A percentile compares a stretch with the other conserved stretches of the same genome.
Evolutionary conservation across 2,797 vertebrate species (phyloP).

Genomic region (Sebastes trivittatus): DNA sequence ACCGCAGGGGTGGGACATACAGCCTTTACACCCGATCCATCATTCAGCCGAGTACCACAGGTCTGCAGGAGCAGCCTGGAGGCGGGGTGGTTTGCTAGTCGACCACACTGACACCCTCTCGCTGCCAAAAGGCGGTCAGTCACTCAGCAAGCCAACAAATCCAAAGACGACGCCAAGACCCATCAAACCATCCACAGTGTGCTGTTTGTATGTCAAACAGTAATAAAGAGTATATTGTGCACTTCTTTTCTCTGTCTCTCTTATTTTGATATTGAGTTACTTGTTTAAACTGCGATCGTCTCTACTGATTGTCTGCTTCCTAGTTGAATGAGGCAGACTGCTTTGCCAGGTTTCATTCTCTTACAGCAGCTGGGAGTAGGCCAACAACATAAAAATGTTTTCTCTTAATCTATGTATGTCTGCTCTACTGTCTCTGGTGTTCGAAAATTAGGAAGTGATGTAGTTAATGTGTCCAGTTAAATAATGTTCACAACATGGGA

Average conservation of each 20-base stretch:
- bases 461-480: not conserved
- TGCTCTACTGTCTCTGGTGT: not conserved
- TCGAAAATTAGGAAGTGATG: constrained; percentile 1
- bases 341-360: constrained; percentile 19
- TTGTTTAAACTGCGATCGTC: constrained; percentile 34
- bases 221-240: constrained; percentile 45
- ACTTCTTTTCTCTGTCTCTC: constrained; percentile 20
- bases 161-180: constrained; percentile 47
- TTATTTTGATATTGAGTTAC: constrained; percentile 53
- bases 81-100: constrained; percentile 51
- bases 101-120: constrained; percentile 57
- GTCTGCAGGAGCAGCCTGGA: constrained; percentile 56
- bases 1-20: constrained; percentile 42
- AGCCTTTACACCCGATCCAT: constrained; percentile 55
- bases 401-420: not conserved
- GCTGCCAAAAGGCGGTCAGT: constrained; percentile 57
- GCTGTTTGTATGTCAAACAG: constrained; percentile 42
- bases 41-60: constrained; percentile 53
- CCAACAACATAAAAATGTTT: constrained; percentile 22
- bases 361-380: not conserved
- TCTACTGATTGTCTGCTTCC: constrained; percentile 51
- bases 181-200: constrained; percentile 44
- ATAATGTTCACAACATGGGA: not conserved
- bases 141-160: constrained; percentile 55
- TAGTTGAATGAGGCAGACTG: constrained; percentile 14